Evolutionary conservation across 2,888 invertebrate genomes (phyloP).

Genomic region (Pristionchus fissidentatus): DNA sequence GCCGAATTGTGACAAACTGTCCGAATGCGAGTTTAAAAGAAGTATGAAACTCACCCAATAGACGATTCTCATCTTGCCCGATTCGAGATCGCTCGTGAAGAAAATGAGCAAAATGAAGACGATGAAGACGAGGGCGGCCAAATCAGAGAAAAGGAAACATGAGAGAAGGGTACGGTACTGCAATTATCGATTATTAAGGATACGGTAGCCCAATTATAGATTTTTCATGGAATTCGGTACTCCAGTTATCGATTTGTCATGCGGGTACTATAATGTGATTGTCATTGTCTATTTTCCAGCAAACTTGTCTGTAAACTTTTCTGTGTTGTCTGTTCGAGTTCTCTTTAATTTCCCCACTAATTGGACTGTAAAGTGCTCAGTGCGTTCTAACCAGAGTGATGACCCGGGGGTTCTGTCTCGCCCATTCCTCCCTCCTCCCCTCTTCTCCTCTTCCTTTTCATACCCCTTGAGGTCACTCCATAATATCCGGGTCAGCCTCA

Average conservation of each 20-base stretch:
- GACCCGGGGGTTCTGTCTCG: no score
- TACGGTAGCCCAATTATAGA: background rate
- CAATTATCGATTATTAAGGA: constrained; percentile 48
- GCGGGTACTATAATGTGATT: no score
- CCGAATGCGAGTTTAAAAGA: background rate
- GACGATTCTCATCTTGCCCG: constrained; percentile 60
- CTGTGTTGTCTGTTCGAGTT: no score
- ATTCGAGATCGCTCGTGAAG: constrained; percentile 63
- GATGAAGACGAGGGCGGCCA: constrained; percentile 64
- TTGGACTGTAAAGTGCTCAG: no score
- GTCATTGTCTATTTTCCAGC: no score
- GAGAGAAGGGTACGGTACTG: constrained; percentile 72
- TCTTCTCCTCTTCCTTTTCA: background rate
- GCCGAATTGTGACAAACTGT: background rate
- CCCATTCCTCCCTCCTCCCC: background rate
- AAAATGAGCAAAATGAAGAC: constrained; percentile 64
- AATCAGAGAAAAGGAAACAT: constrained; percentile 67
- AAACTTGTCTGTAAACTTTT: no score
- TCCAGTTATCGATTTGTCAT: no score
- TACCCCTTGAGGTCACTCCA: background rate
- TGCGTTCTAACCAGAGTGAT: no score
- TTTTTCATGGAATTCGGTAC: no score
- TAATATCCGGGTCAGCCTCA: constrained; percentile 31
- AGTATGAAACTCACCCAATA: constrained; percentile 66
- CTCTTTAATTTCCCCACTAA: no score